Evolutionary conservation across 2,797 vertebrate species (phyloP), one percentile per base, ranked within the genome.

Genomic region (Nothura maculosa): DNA sequence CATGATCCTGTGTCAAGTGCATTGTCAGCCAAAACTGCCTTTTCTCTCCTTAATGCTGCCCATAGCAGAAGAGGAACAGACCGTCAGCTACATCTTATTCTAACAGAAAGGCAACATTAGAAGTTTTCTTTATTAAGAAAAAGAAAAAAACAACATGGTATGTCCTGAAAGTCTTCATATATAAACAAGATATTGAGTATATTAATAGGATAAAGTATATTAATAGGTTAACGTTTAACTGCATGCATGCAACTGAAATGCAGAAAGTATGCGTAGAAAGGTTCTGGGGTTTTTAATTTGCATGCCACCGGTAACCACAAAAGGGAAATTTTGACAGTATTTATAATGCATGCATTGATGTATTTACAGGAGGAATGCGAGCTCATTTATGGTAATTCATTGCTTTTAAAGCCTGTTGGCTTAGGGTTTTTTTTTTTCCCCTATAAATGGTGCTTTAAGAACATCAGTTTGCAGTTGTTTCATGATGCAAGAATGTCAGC

Each of bases 311-410:
- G 75, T 72, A 72, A 64, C 68, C 68, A 90, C 78, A 70, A 87
- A 95, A 75, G 12, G 50, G 54, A 92, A 80, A 55, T 89, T 80
- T 61, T 87, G 48, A 75, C 50, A 55, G 45, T 36, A 25, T 91
- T 93, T 82, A 77, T 77, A 81, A 68, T 63, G 38, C 19, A 7
- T 16, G 3, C 63, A 68, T 82, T 87, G 61, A 72, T 85, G 61
- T 30, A 30, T 82, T 85, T 89, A 25, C 4, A 24, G n/a, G 28
- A 20, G 25, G 57, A 81, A 62, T 80, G 45, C 57, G 91, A 50
- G 54, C 28, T 87, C 22, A 27, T 12, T 13, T 81, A 30, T 42
- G n/a, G 48, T 34, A 85, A 67, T 70, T 57, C 27, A 55, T 25
- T 81, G 64, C 58, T 85, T 92, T 78, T 68, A 77, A 54, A 88